Conservation (phyloP, 2,113 vertebrate species). For the Podiceps cristatus region DNA sequence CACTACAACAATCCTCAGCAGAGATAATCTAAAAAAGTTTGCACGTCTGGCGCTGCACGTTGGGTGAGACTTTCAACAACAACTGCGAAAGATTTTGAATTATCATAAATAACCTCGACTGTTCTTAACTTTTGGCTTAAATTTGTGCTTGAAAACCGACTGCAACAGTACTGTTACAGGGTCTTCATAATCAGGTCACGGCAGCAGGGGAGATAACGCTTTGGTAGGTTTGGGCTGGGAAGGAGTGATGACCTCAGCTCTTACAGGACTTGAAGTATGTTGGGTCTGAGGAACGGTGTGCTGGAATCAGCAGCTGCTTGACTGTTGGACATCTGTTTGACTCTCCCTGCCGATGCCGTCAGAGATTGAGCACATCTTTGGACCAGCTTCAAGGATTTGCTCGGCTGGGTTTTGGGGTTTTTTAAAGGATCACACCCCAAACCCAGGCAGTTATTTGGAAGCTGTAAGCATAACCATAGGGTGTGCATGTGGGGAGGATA, state of each 20-base stretch:
- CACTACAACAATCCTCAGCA: neutral
- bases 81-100: slow-evolving; percentile 20
- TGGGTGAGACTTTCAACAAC: slow-evolving; percentile 45
- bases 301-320: slow-evolving; percentile 50
- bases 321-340: neutral
- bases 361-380: slow-evolving; percentile 31
- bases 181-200: slow-evolving; percentile 61
- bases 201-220: slow-evolving; percentile 54
- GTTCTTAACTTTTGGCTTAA: slow-evolving; percentile 43
- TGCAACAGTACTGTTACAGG: slow-evolving; percentile 36
- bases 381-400: neutral
- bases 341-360: slow-evolving; percentile 27
- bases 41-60: neutral
- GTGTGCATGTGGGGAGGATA: neutral
- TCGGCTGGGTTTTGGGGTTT: neutral
- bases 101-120: slow-evolving; percentile 40
- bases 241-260: slow-evolving; percentile 73
- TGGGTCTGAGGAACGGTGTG: slow-evolving; percentile 6
- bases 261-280: slow-evolving; percentile 35
- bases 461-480: neutral
- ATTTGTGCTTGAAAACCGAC: slow-evolving; percentile 66
- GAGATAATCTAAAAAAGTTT: neutral
- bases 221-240: slow-evolving; percentile 57
- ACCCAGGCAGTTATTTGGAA: neutral
- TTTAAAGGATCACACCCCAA: slow-evolving; percentile 23